Base-by-base conservation (phyloP, 2,888 invertebrate species). In the Tipula lateralis region DNA sequence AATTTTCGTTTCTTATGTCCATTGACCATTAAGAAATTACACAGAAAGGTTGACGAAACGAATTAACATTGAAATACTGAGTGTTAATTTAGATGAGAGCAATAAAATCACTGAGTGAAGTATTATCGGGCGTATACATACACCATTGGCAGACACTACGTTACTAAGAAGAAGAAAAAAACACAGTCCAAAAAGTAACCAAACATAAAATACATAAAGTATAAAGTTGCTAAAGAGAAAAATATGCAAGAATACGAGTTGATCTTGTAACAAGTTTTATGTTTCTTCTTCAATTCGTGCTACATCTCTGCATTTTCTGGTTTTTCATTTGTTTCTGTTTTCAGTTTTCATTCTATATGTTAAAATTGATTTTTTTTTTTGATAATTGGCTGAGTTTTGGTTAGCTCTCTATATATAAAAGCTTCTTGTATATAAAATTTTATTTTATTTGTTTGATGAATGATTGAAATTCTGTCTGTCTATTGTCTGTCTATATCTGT, bases 401-500 rank as follows among this genome's bases (percentile, higher is more conserved):
- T 50, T 50, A 50, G 44, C 24, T 24, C 24, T 9, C 9, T 66
- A 24, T 24, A 9, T 66, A 24, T 24, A n/a, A n/a, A 44, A 44
- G n/a, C 44, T n/a, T 32, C 32, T 36, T 36, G 36, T 12, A 66
- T 66, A 66, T 66, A 66, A 7, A 16, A 50, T 19, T 16, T 16
- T 50, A 50, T 50, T 50, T 50, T 50, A 16, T 39, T 0, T 66
- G n/a, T 66, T 66, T 66, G 66, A 66, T 24, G 66, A 66, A 66
- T 66, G 24, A 66, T 66, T 24, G 66, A 66, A 66, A 66, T 24
- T 66, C 24, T 66, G 66, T 66, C 66, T 66, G 19, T 66, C 19
- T 66, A 66, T 66, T 66, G 66, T 66, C 66, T 66, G 66, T 66
- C 66, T 39, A 32, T n/a, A n/a, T n/a, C n/a, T n/a, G 39, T 44